Evolutionary conservation across 2,797 vertebrate genomes (phyloP).

Genomic region (Gorsachius magnificus): DNA sequence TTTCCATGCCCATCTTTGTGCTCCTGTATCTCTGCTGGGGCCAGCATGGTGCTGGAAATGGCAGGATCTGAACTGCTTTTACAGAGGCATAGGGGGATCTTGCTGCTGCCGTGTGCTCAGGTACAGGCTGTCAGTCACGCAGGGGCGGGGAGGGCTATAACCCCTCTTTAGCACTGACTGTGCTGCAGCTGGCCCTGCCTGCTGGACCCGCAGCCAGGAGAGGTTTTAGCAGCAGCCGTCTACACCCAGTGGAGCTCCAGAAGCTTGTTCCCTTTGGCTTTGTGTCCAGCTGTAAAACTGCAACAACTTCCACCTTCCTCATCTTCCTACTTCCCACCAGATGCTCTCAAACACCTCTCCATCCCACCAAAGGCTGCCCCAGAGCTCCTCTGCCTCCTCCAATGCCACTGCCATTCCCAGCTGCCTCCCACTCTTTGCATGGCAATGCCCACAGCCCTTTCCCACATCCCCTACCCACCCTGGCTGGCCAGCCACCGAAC

Average conservation of each 20-base stretch:
- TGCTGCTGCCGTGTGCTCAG: not conserved
- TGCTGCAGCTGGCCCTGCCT: not conserved
- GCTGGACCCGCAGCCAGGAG: not conserved
- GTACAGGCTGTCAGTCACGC: rapidly evolving
- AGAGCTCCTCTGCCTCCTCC: not conserved
- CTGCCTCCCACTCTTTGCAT: not conserved
- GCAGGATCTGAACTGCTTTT: not conserved
- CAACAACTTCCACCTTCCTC: not conserved
- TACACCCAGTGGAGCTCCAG: not conserved
- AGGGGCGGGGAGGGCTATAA: not conserved
- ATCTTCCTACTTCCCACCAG: not conserved
- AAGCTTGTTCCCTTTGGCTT: not conserved
- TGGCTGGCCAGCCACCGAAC: not conserved
- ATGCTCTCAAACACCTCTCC: not conserved
- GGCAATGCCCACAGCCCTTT: not conserved
- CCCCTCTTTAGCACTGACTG: not conserved
- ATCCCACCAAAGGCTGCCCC: not conserved
- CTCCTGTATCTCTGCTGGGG: not conserved
- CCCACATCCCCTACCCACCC: not conserved
- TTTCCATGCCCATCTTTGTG: not conserved
- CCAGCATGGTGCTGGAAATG: not conserved
- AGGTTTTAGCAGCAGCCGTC: not conserved
- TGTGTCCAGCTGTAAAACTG: not conserved
- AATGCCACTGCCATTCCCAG: not conserved
- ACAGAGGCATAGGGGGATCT: not conserved